Evolutionary conservation across 2,888 invertebrate genomes (phyloP), one percentile per base, ranked within the genome.

Genomic region (Priocnemis perturbator): DNA sequence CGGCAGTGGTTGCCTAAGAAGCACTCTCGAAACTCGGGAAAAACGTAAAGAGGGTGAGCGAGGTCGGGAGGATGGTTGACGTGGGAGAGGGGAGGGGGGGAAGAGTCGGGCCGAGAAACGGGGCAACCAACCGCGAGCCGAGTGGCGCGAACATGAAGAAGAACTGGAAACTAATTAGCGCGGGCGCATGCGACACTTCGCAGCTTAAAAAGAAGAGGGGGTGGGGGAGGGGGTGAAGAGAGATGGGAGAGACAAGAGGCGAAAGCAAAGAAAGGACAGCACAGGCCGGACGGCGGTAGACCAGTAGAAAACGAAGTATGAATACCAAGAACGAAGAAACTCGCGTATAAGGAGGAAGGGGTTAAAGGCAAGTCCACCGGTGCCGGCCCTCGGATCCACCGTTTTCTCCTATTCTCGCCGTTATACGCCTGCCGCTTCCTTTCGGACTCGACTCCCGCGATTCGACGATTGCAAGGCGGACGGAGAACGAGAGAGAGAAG

Each of bases 151-250:
- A 63, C 60, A 14, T 55, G 48, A 44, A 30, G 48, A 64, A 52
- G 57, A 44, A 57, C 61, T 64, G 71, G 55, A 63, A 74, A 74
- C 73, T 76, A 78, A 80, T 80, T 78, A 78, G 69, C 77, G 64
- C 64, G 56, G 60, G 37, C 4, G 37, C 37, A 37, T 37, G 37
- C 55, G 71, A 69, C 77, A 70, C 73, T 73, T 68, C 44, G 45
- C 26, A 58, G 60, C 30, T 17, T 14, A 55, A 45, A 53, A 67
- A 60, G 56, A 11, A 14, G 60, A 48, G 52, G 23, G 44, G 69
- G 56, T 50, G 44, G 26, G 61, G 60, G 44, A 20, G 3, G 37
- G 44, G 64, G 50, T 26, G 52, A 48, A 66, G 58, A 56, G 26
- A 26, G 26, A 26, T 4, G 3, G 26, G 26, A 7, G 26, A 26